phyloP scores from a whole-genome alignment of 2,888 invertebrate species.

The Peribatodes rhomboidaria region DNA sequence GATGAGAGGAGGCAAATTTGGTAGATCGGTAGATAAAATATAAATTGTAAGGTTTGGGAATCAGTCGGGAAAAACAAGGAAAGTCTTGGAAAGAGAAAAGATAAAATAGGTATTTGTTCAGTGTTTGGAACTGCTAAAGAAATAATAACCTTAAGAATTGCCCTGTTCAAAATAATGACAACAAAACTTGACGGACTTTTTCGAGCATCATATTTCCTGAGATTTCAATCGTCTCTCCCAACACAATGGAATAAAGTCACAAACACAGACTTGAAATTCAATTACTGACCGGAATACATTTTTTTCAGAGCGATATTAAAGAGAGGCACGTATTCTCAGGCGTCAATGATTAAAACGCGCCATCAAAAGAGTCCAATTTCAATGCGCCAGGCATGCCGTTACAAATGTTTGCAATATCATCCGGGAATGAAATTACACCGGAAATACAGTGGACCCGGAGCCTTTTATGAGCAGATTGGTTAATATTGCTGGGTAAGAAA shows the following conservation, averaged over 20 bases:
- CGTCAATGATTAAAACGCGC: slow-evolving; percentile 34
- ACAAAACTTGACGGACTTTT: slow-evolving; percentile 2
- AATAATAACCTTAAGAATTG: slow-evolving; percentile 5
- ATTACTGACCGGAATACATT: slow-evolving; percentile 42
- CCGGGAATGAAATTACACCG: slow-evolving; percentile 32
- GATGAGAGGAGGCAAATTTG: no score
- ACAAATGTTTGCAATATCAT: slow-evolving; percentile 39
- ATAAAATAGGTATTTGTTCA: background rate
- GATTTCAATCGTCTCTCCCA: slow-evolving; percentile 17
- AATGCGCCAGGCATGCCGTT: slow-evolving; percentile 27
- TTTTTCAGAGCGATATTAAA: slow-evolving; percentile 24
- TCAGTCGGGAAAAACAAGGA: background rate
- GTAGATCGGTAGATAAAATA: no score
- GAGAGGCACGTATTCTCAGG: slow-evolving; percentile 29
- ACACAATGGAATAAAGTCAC: slow-evolving; percentile 12
- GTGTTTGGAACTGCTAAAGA: background rate
- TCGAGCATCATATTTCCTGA: slow-evolving; percentile 7
- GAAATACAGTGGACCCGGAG: slow-evolving; percentile 31
- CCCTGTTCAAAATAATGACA: background rate
- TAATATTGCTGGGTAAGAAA: slow-evolving; percentile 27
- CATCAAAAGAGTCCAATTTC: slow-evolving; percentile 39
- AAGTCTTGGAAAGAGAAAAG: background rate
- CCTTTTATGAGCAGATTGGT: slow-evolving; percentile 31
- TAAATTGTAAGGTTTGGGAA: background rate
- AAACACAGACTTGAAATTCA: slow-evolving; percentile 33